These are phyloP conservation scores for Manacus vitellinus DNA, from an alignment of 2,113 vertebrate species.

Conservation along the genomic window DNA sequence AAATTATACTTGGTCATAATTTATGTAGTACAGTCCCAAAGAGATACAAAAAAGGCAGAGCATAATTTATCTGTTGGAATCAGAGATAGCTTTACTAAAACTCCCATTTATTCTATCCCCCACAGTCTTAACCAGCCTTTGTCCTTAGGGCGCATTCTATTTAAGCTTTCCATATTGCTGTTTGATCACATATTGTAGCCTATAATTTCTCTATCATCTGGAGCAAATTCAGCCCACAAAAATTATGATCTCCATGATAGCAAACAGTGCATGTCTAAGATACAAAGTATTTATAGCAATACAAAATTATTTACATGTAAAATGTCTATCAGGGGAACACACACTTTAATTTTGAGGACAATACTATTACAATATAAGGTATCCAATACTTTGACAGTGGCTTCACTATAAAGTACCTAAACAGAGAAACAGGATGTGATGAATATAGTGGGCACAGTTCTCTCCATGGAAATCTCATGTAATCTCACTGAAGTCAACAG, in stretches of 20 bases:
- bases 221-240: conserved; percentile 71
- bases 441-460: neutral
- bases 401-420: neutral
- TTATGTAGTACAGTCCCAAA: conserved; percentile 91
- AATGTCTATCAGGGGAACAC: conserved; percentile 49
- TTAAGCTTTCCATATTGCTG: conserved; percentile 73
- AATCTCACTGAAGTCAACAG: neutral
- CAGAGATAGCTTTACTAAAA: conserved; percentile 86
- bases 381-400: neutral
- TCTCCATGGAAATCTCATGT: neutral
- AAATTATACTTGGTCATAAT: conserved; percentile 98
- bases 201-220: conserved; percentile 78
- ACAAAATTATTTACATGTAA: conserved; percentile 67
- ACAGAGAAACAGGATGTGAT: neutral
- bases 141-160: conserved; percentile 81
- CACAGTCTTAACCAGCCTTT: conserved; percentile 72
- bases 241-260: conserved; percentile 67
- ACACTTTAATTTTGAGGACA: conserved; percentile 28
- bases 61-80: conserved; percentile 92
- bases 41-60: conserved; percentile 84
- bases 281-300: conserved; percentile 69
- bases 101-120: conserved; percentile 86
- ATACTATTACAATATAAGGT: neutral
- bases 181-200: conserved; percentile 78
- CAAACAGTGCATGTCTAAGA: conserved; percentile 72